Base-by-base conservation (phyloP, 2,113 vertebrate species). In the Phalacrocorax brasilianus region DNA sequence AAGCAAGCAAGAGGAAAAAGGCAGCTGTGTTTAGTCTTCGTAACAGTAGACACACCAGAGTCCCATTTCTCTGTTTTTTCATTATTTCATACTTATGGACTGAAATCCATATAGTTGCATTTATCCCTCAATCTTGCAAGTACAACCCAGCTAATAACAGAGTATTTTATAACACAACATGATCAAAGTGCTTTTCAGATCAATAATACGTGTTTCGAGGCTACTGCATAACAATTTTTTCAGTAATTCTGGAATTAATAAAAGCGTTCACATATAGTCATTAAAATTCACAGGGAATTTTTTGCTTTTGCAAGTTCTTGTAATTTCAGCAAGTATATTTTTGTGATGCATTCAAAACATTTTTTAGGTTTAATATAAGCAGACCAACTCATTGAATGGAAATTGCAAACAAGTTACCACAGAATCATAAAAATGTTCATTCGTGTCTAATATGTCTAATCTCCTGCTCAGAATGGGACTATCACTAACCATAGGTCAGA, bases 1-100 rank as follows among this genome's bases (percentile, higher is more conserved):
- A 55, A 97, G 93, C 44, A 98, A 82, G 30, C 16, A 93, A 78
- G 32, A 96, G 11, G 23, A 91, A 95, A 94, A 94, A 90, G 55
- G 87, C 32, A 95, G 35, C 35, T 47, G 40, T 58, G 44, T 77
- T 84, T 88, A 92, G 65, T 27, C 84, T 85, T 92, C 55, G 47
- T 23, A 91, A 95, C 66, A 85, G 52, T 14, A 97, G 83, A 35
- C 26, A 93, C 26, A 22, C 49, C 24, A 3, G 11, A 90, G 33
- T 38, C 80, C 58, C 59, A 76, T 42, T 77, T 77, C 35, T 67
- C 15, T 80, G 23, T 42, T 81, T 52, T 78, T 91, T 87, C 73
- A 91, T 78, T 91, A 38, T 33, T 78, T 71, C 47, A 71, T 50
- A 63, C 8, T 3, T 30, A 47, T 21, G 8, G 75, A 73, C 93